Base-by-base conservation (phyloP, 1,140 invertebrate species). In the Saccostrea cuccullata region DNA sequence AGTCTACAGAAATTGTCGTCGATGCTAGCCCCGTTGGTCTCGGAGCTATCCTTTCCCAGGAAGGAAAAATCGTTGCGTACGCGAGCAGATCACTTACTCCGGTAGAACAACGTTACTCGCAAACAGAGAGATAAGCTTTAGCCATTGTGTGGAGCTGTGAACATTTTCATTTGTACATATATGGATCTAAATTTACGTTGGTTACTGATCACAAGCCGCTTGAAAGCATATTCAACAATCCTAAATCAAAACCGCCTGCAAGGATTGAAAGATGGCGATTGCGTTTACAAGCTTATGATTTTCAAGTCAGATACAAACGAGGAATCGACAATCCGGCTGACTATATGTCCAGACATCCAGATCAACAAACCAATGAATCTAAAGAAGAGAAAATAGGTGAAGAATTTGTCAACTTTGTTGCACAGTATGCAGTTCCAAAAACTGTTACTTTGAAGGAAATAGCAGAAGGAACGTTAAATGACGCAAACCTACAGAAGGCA, bases 311-410 rank as follows among this genome's bases (percentile, higher is more conserved):
- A n/a, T n/a, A n/a, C n/a, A n/a, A n/a, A n/a, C n/a, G n/a, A n/a
- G n/a, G n/a, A n/a, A n/a, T 89, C 84, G 86, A 88, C n/a, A 92
- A 91, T 87, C 89, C 89, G 36, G 89, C 88, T 56, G n/a, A 90
- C 91, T 58, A n/a, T 91, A 90, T 36, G 56, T 89, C 88, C 30
- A 82, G 88, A 73, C 89, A 91, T 55, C 90, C 90, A 30, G 30
- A 64, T 82, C 58, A 47, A 88, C n/a, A 58, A 88, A n/a, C 85
- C 84, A 88, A 90, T 89, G n/a, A 17, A 67, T 90, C n/a, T 55
- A 20, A 55, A 55, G 47, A 55, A 55, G 12, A 13, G 15, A 84
- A 84, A 56, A 23, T 87, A 11, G 87, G 60, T 0, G 83, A 88
- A n/a, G 84, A 85, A 77, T 88, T 36, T 60, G 8, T 88, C 11